Conservation (phyloP, 2,888 invertebrate genomes). For the Synergus gifuensis region DNA sequence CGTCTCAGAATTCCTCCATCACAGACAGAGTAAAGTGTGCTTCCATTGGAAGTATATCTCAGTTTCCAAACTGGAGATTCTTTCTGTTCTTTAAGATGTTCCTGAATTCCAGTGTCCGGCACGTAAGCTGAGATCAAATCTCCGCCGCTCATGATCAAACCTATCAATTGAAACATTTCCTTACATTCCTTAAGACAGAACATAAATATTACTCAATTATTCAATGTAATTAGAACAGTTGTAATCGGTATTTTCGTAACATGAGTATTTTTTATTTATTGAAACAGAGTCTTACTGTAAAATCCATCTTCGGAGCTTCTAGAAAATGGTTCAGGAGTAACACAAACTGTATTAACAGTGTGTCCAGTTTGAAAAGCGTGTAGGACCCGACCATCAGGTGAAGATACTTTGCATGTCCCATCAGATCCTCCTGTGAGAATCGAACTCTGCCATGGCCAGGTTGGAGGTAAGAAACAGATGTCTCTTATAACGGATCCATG, state of each 20-base stretch:
- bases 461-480: slow-evolving; percentile 77
- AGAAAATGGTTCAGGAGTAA: slow-evolving; percentile 77
- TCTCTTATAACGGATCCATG: slow-evolving; percentile 77
- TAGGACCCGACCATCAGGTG: slow-evolving; percentile 76
- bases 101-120: slow-evolving; percentile 76
- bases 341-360: slow-evolving; percentile 75
- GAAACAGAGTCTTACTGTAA: slow-evolving; percentile 68
- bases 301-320: slow-evolving; percentile 75
- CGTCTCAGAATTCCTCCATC: slow-evolving; percentile 77
- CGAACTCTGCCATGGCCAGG: slow-evolving; percentile 78
- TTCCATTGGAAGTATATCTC: slow-evolving; percentile 78
- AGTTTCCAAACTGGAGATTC: slow-evolving; percentile 77
- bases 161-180: slow-evolving; percentile 59
- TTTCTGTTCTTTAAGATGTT: slow-evolving; percentile 75
- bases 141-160: slow-evolving; percentile 78
- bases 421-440: slow-evolving; percentile 76
- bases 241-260: too few species aligned
- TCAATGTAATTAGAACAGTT: background rate
- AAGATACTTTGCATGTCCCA: slow-evolving; percentile 77
- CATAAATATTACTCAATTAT: background rate
- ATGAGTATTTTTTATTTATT: too few species aligned
- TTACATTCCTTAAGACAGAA: slow-evolving; percentile 28
- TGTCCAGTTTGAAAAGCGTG: slow-evolving; percentile 77
- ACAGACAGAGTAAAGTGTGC: slow-evolving; percentile 76
- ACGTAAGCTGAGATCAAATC: slow-evolving; percentile 77